Conservation (phyloP, 37 sponge, comb jelly and placozoan genomes). For the Halisarca cf. caerulea region DNA sequence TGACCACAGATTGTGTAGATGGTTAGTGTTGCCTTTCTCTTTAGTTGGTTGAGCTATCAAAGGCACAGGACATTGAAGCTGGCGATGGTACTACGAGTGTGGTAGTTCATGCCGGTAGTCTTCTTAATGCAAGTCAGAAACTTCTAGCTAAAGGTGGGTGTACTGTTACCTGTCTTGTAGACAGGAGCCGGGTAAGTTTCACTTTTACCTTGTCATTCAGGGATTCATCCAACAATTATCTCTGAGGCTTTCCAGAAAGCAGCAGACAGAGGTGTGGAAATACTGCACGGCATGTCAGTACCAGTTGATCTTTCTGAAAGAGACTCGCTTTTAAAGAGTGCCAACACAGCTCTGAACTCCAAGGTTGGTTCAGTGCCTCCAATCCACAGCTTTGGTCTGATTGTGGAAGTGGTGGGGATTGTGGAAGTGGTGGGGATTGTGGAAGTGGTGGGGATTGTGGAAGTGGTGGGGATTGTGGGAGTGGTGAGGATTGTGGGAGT, state of each 20-base stretch:
- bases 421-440: too few species aligned
- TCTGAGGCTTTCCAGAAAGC: conserved; percentile 96
- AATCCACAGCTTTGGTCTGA: too few species aligned
- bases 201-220: conserved; percentile 19
- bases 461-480: too few species aligned
- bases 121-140: conserved; percentile 83
- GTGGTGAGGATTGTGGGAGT: too few species aligned
- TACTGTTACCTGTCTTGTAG: not conserved
- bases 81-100: conserved; percentile 99
- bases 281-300: conserved; percentile 81
- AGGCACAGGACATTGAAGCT: conserved; percentile 99
- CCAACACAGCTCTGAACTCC: conserved; percentile 95
- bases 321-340: conserved; percentile 92
- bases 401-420: too few species aligned
- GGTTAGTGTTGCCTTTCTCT: not conserved
- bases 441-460: too few species aligned
- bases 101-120: conserved; percentile 93
- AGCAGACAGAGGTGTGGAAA: conserved; percentile 77
- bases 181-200: not conserved
- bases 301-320: conserved; percentile 85
- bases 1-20: too few species aligned
- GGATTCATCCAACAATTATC: conserved; percentile 98
- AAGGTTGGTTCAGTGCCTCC: conserved; percentile 68
- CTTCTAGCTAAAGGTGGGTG: conserved; percentile 83
- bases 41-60: conserved; percentile 96